Evolutionary conservation across 2,113 vertebrate genomes (phyloP).

Genomic region (Neogobius melanostomus): DNA sequence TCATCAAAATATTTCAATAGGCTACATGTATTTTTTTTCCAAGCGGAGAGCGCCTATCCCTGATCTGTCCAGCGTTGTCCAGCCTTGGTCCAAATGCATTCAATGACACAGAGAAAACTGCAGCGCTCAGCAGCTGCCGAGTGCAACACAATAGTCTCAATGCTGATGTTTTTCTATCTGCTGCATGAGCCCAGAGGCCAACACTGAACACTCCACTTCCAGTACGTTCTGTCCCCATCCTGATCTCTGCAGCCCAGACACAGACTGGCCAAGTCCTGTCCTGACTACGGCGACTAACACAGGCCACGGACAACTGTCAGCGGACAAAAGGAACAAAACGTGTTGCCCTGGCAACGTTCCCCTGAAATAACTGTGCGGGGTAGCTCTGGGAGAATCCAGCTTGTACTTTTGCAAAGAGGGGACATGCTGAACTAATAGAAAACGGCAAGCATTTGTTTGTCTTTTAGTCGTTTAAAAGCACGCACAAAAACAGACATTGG

Average conservation of each 20-base stretch:
- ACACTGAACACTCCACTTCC: slow-evolving; percentile 40
- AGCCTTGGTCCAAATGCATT: slow-evolving; percentile 30
- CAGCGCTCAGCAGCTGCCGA: slow-evolving; percentile 36
- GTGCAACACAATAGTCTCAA: slow-evolving; percentile 31
- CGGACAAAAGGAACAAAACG: slow-evolving; percentile 65
- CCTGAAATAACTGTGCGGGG: slow-evolving; percentile 42
- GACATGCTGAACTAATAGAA: slow-evolving; percentile 7
- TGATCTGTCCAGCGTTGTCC: slow-evolving; percentile 34
- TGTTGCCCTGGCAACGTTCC: slow-evolving; percentile 53
- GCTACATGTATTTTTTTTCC: background rate
- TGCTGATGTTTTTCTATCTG: slow-evolving; percentile 33
- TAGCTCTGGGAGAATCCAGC: slow-evolving; percentile 39
- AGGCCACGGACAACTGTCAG: slow-evolving; percentile 51
- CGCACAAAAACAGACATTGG: background rate
- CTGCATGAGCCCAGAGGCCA: slow-evolving; percentile 32
- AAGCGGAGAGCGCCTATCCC: slow-evolving; percentile 51
- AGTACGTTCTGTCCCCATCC: slow-evolving; percentile 40
- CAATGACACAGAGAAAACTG: slow-evolving; percentile 26
- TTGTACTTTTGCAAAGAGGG: slow-evolving; percentile 26
- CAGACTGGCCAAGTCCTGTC: slow-evolving; percentile 42
- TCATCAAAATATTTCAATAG: background rate
- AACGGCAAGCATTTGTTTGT: slow-evolving; percentile 11
- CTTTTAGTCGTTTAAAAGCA: slow-evolving; percentile 12
- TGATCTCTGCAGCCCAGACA: slow-evolving; percentile 23
- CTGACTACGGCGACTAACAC: slow-evolving; percentile 43